phyloP scores from a whole-genome alignment of 2,113 vertebrate species.

The Cynoglossus semilaevis region DNA sequence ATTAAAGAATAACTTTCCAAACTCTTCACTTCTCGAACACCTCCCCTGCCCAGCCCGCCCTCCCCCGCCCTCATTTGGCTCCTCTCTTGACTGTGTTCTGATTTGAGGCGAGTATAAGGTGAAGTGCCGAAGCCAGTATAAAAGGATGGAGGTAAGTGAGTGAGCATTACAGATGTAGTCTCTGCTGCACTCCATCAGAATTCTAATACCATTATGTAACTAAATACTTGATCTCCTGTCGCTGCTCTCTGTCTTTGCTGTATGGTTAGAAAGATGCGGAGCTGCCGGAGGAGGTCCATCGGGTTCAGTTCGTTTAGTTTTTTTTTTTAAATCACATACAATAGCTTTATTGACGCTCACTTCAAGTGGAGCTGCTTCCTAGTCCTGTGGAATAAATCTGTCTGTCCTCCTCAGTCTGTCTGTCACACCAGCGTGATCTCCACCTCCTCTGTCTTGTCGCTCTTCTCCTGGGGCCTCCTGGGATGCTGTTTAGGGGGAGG shows the following conservation, averaged over 20 bases:
- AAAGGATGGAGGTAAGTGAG: conserved; percentile 33
- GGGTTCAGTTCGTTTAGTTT: conserved; percentile 24
- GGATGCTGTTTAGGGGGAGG: conserved; percentile 91
- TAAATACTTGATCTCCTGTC: conserved; percentile 17
- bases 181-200: conserved; percentile 58
- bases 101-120: conserved; percentile 49
- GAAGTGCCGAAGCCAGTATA: conserved; percentile 74
- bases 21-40: conserved; percentile 35
- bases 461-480: conserved; percentile 85
- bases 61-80: conserved; percentile 29
- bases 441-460: conserved; percentile 94
- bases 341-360: conserved; percentile 28
- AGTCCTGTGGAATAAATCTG: conserved; percentile 25
- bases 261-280: conserved; percentile 34
- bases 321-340: conserved; percentile 36
- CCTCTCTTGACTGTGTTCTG: conserved; percentile 33
- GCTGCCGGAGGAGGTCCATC: conserved; percentile 1
- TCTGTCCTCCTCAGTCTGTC: conserved; percentile 22
- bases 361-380: conserved; percentile 47
- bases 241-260: conserved; percentile 35
- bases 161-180: conserved; percentile 9
- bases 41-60: conserved; percentile 45
- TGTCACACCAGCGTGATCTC: conserved; percentile 95
- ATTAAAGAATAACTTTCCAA: conserved; percentile 30
- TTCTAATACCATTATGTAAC: conserved; percentile 40